Conservation (phyloP, 2,113 vertebrate genomes). For the Erythrolamprus reginae region DNA sequence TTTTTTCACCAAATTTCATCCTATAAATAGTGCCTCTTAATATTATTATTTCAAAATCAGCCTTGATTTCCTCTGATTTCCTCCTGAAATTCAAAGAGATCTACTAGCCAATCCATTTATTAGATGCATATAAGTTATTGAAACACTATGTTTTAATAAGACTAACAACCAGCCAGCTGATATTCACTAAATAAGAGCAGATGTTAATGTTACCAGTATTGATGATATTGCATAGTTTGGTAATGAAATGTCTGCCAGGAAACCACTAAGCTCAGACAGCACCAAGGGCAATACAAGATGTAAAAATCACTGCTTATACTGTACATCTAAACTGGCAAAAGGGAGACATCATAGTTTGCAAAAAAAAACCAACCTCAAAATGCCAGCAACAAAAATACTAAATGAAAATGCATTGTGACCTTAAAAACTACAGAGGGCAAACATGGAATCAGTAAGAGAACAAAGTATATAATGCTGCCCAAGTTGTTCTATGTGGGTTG, state of each 20-base stretch:
- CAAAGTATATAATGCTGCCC: background rate
- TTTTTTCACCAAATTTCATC: background rate
- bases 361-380: background rate
- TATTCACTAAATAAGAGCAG: background rate
- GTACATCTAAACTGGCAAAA: background rate
- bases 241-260: background rate
- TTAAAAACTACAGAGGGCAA: background rate
- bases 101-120: background rate
- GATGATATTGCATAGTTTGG: background rate
- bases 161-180: background rate
- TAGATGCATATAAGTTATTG: background rate
- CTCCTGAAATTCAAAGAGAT: background rate
- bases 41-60: background rate
- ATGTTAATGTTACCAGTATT: background rate
- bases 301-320: background rate
- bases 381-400: background rate
- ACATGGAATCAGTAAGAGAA: background rate
- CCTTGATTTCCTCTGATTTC: background rate
- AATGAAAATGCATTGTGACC: background rate
- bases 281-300: background rate
- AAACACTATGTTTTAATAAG: conserved; percentile 15
- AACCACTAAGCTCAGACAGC: too few species aligned
- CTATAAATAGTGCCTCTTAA: background rate
- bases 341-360: background rate
- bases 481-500: background rate